phyloP scores from a whole-genome alignment of 2,797 vertebrate genomes.

The Notamacropus eugenii region DNA sequence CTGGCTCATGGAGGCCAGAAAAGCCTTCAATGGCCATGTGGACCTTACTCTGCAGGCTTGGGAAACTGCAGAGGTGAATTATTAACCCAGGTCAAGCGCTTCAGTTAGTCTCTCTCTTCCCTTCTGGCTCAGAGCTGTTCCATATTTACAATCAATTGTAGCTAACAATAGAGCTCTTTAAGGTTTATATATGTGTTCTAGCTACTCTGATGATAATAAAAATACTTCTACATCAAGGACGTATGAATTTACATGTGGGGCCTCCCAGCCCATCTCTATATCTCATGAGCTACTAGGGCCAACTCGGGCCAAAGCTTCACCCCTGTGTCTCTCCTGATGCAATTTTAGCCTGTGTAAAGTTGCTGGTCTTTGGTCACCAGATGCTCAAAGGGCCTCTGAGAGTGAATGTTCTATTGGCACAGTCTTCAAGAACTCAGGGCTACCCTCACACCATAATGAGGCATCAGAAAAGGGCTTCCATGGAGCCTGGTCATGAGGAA shows the following conservation, averaged over 20 bases:
- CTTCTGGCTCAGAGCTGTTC: not conserved
- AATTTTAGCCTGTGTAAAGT: not conserved
- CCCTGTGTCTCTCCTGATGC: not conserved
- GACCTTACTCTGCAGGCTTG: not conserved
- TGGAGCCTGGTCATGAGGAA: not conserved
- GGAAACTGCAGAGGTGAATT: not conserved
- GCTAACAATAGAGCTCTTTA: not conserved
- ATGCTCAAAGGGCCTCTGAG: not conserved
- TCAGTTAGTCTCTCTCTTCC: not conserved
- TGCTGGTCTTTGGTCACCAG: not conserved
- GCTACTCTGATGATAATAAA: not conserved
- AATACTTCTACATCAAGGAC: not conserved
- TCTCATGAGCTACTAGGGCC: too few relatives aligned
- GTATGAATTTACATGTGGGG: not conserved
- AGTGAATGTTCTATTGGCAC: not conserved
- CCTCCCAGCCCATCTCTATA: not conserved
- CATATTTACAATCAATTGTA: not conserved
- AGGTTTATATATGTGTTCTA: too few relatives aligned
- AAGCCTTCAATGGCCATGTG: not conserved
- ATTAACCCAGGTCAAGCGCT: not conserved
- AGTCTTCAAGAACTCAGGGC: not conserved
- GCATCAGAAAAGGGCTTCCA: not conserved
- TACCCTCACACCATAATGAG: not conserved
- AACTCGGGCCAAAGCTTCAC: not conserved
- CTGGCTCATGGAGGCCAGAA: not conserved